These are phyloP conservation scores for Puntigrus tetrazona DNA, from an alignment of 2,113 vertebrate genomes.

Conservation along the genomic window DNA sequence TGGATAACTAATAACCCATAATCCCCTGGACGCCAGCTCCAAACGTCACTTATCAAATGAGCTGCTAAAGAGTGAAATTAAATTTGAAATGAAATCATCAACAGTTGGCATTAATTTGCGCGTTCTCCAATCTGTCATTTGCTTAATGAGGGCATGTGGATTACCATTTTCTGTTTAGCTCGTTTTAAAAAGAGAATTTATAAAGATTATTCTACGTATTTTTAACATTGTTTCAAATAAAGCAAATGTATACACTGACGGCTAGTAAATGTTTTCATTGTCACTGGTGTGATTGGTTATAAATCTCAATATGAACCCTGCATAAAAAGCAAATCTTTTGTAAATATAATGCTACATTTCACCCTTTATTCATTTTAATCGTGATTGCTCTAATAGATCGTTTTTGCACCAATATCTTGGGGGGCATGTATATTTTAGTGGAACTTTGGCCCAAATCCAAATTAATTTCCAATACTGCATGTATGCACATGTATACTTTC, in stretches of 20 bases:
- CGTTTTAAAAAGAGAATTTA: not conserved
- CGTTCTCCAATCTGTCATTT: not conserved
- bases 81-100: not conserved
- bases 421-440: not conserved
- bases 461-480: not conserved
- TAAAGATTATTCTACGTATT: not conserved
- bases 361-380: not conserved
- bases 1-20: constrained; percentile 44
- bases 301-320: too few relatives aligned
- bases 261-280: not conserved
- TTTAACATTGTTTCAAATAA: not conserved
- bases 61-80: constrained; percentile 4
- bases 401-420: too few relatives aligned
- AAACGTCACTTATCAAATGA: constrained; percentile 23
- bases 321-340: too few relatives aligned
- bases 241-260: not conserved
- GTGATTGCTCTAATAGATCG: too few relatives aligned
- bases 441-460: not conserved
- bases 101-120: not conserved
- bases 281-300: not conserved
- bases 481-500: not conserved
- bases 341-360: not conserved
- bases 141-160: not conserved
- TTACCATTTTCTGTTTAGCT: not conserved
- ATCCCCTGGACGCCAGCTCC: constrained; percentile 13